These are phyloP conservation scores for Chelmon rostratus DNA, from an alignment of 2,797 vertebrate genomes.

Conservation along the genomic window DNA sequence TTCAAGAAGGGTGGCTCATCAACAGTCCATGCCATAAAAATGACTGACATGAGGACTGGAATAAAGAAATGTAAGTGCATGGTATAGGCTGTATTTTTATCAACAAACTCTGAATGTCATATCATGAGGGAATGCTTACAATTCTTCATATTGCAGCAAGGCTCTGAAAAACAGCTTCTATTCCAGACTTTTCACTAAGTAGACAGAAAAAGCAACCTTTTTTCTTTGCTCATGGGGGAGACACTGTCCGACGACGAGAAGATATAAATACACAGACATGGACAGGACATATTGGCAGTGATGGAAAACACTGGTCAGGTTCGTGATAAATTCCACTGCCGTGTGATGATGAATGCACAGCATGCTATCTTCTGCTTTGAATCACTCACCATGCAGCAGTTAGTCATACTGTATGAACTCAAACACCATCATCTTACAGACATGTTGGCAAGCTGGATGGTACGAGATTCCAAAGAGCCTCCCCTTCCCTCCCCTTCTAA, in stretches of 20 bases:
- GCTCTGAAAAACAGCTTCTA: neutral
- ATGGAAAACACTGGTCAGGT: constrained; percentile 35
- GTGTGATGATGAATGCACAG: constrained; percentile 67
- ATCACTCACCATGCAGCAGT: constrained; percentile 59
- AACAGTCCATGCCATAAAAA: no score
- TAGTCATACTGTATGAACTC: constrained; percentile 55
- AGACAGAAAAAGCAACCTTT: neutral
- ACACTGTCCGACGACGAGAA: neutral
- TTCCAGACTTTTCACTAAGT: neutral
- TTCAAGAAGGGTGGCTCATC: neutral
- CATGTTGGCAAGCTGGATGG: constrained; percentile 7
- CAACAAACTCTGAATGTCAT: constrained; percentile 13
- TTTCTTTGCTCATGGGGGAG: constrained; percentile 1
- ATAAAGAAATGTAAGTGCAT: neutral
- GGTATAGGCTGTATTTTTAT: neutral
- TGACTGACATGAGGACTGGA: neutral
- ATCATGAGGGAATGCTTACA: neutral
- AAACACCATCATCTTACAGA: constrained; percentile 43
- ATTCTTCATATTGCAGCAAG: constrained; percentile 2
- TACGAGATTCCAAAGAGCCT: constrained; percentile 19
- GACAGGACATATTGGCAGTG: constrained; percentile 35
- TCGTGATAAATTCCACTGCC: constrained; percentile 59
- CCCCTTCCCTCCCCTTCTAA: constrained; percentile 17
- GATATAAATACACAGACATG: constrained; percentile 53
- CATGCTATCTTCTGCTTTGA: constrained; percentile 42